A percentile compares a stretch with the other conserved stretches of the same genome.
Evolutionary conservation across 2,113 vertebrate species (phyloP).

Genomic region (Hippopotamus amphibius): DNA sequence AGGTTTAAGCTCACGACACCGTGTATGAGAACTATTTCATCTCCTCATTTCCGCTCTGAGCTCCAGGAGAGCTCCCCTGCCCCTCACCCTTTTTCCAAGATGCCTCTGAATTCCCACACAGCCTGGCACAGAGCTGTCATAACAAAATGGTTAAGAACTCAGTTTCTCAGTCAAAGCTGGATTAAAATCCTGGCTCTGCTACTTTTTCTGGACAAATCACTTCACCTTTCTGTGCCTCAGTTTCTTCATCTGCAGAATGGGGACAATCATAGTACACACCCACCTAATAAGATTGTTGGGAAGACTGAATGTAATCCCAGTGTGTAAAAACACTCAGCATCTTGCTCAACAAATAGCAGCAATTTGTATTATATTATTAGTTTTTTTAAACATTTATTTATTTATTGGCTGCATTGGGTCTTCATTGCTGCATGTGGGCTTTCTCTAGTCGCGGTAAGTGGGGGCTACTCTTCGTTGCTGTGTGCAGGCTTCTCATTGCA

Average conservation of each 20-base stretch:
- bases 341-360: background rate
- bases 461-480: no score
- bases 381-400: no score
- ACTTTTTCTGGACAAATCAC: background rate
- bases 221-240: background rate
- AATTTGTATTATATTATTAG: background rate
- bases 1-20: background rate
- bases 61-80: background rate
- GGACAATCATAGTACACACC: background rate
- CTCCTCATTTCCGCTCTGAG: background rate
- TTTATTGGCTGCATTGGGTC: no score
- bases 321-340: background rate
- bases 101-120: background rate
- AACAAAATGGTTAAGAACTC: background rate
- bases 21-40: background rate
- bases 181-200: background rate
- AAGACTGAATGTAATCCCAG: background rate
- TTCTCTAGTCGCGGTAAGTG: no score
- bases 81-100: no score
- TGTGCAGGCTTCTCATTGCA: no score
- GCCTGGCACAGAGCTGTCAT: background rate
- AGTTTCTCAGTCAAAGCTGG: background rate
- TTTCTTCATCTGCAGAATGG: background rate
- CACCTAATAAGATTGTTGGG: background rate
- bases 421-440: no score